Evolutionary conservation across 2,797 vertebrate species (phyloP).

Genomic region (Poliocrania exsul): DNA sequence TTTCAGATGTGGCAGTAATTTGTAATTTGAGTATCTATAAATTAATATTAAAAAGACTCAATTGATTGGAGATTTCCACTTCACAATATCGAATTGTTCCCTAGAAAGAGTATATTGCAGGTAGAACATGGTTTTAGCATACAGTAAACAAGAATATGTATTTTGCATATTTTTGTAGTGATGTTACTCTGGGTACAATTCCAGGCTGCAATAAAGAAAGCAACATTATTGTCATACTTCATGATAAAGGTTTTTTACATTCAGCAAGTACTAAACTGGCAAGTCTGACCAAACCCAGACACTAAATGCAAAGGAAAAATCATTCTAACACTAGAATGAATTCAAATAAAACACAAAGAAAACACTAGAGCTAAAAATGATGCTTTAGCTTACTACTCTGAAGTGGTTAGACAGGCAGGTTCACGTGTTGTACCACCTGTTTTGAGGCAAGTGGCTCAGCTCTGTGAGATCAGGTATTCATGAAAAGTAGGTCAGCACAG

Average conservation of each 20-base stretch:
- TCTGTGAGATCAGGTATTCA: slow-evolving; percentile 27
- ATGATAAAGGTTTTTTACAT: background rate
- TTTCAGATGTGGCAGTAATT: background rate
- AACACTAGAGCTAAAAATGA: background rate
- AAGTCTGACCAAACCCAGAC: background rate
- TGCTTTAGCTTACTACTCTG: background rate
- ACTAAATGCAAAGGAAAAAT: background rate
- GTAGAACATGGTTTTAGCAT: background rate
- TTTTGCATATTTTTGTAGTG: background rate
- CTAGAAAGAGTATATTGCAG: background rate
- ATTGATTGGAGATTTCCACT: slow-evolving; percentile 1
- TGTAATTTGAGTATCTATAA: background rate
- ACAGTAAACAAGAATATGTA: background rate
- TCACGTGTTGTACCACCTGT: background rate
- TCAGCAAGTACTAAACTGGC: background rate
- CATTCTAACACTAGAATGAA: background rate
- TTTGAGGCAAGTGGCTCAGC: background rate
- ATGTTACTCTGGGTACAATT: background rate
- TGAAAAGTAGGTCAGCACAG: slow-evolving; percentile 47
- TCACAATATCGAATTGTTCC: background rate
- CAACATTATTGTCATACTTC: background rate
- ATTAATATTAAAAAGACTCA: background rate
- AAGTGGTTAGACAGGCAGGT: background rate
- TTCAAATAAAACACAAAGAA: background rate
- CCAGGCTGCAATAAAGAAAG: background rate